Percentiles rank a stretch among this genome's conserved stretches.
Conservation (phyloP, 2,113 vertebrate genomes). For the Xiphias gladius region DNA sequence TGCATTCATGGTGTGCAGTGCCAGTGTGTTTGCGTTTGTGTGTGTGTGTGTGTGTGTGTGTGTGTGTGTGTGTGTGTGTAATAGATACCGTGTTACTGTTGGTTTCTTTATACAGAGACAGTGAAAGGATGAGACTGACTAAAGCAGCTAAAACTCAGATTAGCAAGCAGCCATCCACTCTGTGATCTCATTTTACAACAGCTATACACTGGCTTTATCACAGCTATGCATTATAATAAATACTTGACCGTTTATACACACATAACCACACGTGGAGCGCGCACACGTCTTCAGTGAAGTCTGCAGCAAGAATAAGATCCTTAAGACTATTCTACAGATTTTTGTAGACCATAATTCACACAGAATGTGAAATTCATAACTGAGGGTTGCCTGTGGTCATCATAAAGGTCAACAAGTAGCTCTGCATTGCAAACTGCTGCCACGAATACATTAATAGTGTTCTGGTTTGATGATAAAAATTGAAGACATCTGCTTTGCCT, state of each 20-base stretch:
- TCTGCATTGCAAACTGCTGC: too few relatives aligned
- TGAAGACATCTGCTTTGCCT: too few relatives aligned
- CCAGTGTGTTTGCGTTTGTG: not conserved
- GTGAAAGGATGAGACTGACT: conserved; percentile 50
- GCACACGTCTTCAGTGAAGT: not conserved
- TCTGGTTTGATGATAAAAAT: too few relatives aligned
- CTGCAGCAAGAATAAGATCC: not conserved
- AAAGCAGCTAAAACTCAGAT: conserved; percentile 65
- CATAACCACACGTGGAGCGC: not conserved
- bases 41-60: not conserved
- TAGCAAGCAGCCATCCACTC: conserved; percentile 52
- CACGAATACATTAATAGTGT: too few relatives aligned
- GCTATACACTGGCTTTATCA: conserved; percentile 39
- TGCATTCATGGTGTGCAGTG: conserved; percentile 6
- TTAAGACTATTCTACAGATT: not conserved
- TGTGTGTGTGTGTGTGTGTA: not conserved
- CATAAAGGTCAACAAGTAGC: too few relatives aligned
- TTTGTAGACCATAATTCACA: not conserved
- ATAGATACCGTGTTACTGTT: not conserved
- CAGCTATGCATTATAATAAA: conserved; percentile 46
- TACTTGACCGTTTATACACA: conserved; percentile 24
- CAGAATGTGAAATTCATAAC: not conserved
- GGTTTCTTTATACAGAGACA: conserved; percentile 24
- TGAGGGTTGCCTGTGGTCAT: too few relatives aligned
- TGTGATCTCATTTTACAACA: conserved; percentile 57